Base-by-base conservation (phyloP, 2,113 vertebrate genomes). In the Heterocephalus glaber region DNA sequence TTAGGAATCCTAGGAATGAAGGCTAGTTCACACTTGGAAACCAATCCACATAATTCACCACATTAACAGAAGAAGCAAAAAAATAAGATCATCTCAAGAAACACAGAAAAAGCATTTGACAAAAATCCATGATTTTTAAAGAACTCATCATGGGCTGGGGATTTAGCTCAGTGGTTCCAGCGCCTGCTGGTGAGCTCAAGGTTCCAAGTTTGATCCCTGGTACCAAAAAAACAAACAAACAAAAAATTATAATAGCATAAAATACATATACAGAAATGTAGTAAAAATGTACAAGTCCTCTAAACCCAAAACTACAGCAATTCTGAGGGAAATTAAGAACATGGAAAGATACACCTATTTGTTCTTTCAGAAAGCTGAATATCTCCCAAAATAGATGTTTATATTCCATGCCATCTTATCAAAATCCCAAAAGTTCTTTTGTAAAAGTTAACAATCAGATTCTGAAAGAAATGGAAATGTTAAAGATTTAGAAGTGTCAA, bases 291-390 rank as follows among this genome's bases (percentile, higher is more conserved):
- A 24, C 3, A 74, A 76, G 82, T n/a, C 33, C 41, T 66, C n/a
- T 90, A 81, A 6, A 13, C 9, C 66, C 56, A 92, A 76, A 63
- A 49, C 54, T 60, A 89, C 35, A 86, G 66, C 9, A 58, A 65
- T 38, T 3, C 66, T 26, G 28, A 90, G 63, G 74, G 66, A 96
- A 89, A 65, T 47, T 72, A 94, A 92, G 94, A 84, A 74, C 72
- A 72, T 49, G 4, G 24, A 82, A 49, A 76, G 47, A 49, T 58
- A 80, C 3, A 5, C 20, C 20, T 95, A 6, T 49, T 70, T 22
- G 8, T 89, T 19, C 41, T 87, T 66, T 93, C 26, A 58, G 72
- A 88, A 95, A 80, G 81, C 20, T 82, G 38, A 86, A 0, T 24
- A 47, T 49, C 76, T 74, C 44, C 60, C 58, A 35, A 82, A 76